A percentile compares a stretch with the other conserved stretches of the same genome.
Conservation (phyloP, 1,140 invertebrate genomes). For the Epicauta chinensis region DNA sequence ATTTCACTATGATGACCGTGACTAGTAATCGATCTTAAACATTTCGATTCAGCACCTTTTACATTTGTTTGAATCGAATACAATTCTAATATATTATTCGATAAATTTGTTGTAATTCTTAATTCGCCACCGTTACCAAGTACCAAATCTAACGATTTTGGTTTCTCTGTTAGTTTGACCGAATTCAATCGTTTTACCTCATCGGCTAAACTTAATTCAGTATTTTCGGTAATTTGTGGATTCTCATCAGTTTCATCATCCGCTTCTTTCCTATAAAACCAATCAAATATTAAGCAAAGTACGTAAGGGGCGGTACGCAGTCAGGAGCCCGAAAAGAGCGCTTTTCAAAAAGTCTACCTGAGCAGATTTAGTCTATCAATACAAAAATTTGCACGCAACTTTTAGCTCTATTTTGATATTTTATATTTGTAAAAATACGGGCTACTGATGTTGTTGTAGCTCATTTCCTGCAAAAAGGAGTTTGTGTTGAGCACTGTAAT, state of each 20-base stretch:
- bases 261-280: slow-evolving; percentile 32
- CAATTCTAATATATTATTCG: slow-evolving; percentile 65
- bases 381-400: no score
- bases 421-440: no score
- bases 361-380: no score
- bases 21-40: slow-evolving; percentile 42
- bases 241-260: slow-evolving; percentile 28
- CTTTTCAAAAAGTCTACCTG: no score
- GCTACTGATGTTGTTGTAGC: no score
- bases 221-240: not conserved
- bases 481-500: no score
- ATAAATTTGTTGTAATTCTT: slow-evolving; percentile 55
- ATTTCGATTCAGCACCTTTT: slow-evolving; percentile 49
- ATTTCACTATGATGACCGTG: slow-evolving; percentile 87
- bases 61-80: slow-evolving; percentile 50
- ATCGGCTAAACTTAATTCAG: slow-evolving; percentile 55
- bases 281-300: not conserved
- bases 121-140: slow-evolving; percentile 62
- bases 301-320: no score
- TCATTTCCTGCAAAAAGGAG: no score
- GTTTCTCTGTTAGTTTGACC: slow-evolving; percentile 60
- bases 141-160: slow-evolving; percentile 62
- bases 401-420: no score
- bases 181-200: slow-evolving; percentile 64
- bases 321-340: no score